Percentiles rank a stretch among this genome's conserved stretches.
Evolutionary conservation across 2,797 vertebrate species (phyloP).

Genomic region (Rhinatrema bivittatum): DNA sequence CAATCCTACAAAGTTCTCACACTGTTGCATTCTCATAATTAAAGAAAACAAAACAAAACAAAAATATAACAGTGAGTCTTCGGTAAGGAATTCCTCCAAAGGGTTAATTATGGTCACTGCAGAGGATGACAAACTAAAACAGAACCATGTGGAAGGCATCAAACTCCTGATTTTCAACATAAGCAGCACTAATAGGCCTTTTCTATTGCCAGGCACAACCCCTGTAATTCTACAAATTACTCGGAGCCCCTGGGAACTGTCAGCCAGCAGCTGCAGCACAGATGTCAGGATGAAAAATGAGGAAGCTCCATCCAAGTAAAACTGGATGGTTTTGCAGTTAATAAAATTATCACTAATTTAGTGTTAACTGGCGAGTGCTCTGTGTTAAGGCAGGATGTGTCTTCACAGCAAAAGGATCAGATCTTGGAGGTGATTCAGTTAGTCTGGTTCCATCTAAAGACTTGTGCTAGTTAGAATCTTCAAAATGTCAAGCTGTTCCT

Average conservation of each 20-base stretch:
- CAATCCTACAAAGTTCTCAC: too few species aligned
- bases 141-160: constrained; percentile 60
- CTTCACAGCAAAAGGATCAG: not conserved
- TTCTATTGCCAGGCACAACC: constrained; percentile 49
- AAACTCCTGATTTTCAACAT: constrained; percentile 43
- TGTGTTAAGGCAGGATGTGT: not conserved
- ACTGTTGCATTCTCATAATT: too few species aligned
- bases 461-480: too few species aligned
- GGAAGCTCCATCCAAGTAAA: constrained; percentile 30
- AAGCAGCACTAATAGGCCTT: constrained; percentile 51
- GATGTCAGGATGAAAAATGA: constrained; percentile 37
- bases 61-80: not conserved
- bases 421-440: not conserved
- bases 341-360: constrained; percentile 24
- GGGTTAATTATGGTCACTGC: constrained; percentile 34
- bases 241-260: constrained; percentile 48
- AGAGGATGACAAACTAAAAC: constrained; percentile 30
- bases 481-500: too few species aligned
- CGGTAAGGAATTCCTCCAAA: constrained; percentile 22
- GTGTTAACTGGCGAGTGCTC: constrained; percentile 9
- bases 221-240: constrained; percentile 60
- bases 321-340: constrained; percentile 21
- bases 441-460: too few species aligned
- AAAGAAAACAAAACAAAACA: too few species aligned
- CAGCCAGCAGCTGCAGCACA: constrained; percentile 52